phyloP scores from a whole-genome alignment of 2,888 invertebrate species.

The Dasysyrphus tricinctus region DNA sequence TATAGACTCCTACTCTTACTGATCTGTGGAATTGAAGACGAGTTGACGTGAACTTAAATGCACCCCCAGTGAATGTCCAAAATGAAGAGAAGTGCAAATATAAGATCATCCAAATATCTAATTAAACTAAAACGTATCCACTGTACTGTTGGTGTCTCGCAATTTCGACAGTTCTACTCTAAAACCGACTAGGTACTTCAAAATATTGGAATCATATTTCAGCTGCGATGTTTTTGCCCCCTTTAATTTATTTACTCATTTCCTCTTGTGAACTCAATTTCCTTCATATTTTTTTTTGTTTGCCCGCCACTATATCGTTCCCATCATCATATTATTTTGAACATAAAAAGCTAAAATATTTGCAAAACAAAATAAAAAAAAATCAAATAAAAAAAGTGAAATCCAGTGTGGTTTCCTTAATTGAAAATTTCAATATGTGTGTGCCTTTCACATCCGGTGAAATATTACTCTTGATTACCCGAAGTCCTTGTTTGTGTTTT shows the following conservation, averaged over 20 bases:
- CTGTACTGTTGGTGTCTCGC: neutral
- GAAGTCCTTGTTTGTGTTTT: constrained; percentile 25
- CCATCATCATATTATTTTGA: constrained; percentile 14
- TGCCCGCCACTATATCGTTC: constrained; percentile 29
- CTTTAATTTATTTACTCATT: constrained; percentile 66
- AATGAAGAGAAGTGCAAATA: neutral
- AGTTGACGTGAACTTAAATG: neutral
- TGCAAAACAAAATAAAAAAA: constrained; percentile 17
- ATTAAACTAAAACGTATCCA: neutral
- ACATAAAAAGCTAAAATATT: constrained; percentile 13
- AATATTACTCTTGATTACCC: constrained; percentile 71
- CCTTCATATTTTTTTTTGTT: constrained; percentile 8
- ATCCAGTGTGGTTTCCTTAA: constrained; percentile 64
- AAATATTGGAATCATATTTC: constrained; percentile 10
- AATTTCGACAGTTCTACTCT: constrained; percentile 6
- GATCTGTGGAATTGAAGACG: no score
- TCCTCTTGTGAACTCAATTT: constrained; percentile 61
- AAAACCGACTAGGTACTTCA: neutral
- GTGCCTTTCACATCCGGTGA: constrained; percentile 71
- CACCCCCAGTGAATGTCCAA: neutral
- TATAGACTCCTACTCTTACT: no score
- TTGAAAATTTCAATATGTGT: constrained; percentile 66
- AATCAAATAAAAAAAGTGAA: constrained; percentile 28
- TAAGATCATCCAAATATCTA: neutral
- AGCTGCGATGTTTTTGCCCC: neutral